Percentiles rank a stretch among this genome's conserved stretches.
These are phyloP conservation scores for Propithecus deckenii DNA, from an alignment of 2,797 vertebrate genomes.

Conservation along the genomic window DNA sequence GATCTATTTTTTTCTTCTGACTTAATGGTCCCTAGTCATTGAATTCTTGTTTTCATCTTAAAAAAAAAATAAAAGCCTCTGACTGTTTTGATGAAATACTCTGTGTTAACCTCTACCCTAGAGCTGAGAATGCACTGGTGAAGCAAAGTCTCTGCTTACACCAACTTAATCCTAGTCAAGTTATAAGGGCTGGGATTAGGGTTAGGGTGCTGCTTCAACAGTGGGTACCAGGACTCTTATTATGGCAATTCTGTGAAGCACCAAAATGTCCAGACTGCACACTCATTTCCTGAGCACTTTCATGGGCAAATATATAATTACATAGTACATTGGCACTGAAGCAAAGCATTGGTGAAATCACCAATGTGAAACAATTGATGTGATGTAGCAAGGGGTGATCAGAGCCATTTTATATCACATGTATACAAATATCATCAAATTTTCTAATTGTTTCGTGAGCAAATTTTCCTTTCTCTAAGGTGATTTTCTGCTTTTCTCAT, in stretches of 20 bases:
- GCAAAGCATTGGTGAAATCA: not conserved
- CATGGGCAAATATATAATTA: not conserved
- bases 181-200: not conserved
- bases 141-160: not conserved
- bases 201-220: not conserved
- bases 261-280: not conserved
- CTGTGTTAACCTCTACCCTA: not conserved
- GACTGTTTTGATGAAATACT: not conserved
- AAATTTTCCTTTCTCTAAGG: not conserved
- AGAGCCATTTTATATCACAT: not conserved
- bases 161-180: no score
- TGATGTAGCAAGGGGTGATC: not conserved
- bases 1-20: not conserved
- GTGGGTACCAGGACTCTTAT: not conserved
- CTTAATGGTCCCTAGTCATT: not conserved
- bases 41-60: not conserved
- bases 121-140: fast-evolving
- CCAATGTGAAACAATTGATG: not conserved
- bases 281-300: not conserved
- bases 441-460: not conserved
- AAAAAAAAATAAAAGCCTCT: not conserved
- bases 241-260: not conserved
- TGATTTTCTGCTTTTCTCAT: not conserved
- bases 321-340: not conserved
- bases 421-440: not conserved